phyloP scores from a whole-genome alignment of 2,797 vertebrate species.

The Rhinichthys osculus region DNA sequence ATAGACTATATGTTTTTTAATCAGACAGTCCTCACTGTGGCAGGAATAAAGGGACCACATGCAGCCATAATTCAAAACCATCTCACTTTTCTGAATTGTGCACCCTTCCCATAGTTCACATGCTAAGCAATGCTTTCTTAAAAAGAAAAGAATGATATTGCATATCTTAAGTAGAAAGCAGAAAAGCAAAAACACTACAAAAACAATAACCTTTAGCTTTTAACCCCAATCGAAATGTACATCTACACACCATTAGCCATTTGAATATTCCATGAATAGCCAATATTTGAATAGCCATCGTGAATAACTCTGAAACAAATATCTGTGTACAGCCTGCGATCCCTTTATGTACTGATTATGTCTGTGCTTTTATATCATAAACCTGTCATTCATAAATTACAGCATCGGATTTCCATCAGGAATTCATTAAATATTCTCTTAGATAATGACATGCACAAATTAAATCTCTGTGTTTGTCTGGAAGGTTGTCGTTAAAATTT shows the following conservation, averaged over 20 bases:
- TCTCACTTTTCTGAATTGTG: conserved; percentile 23
- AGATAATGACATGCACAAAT: conserved; percentile 59
- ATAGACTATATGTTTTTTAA: conserved; percentile 73
- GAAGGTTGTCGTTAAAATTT: conserved; percentile 65
- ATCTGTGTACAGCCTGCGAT: conserved; percentile 49
- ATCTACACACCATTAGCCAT: background rate
- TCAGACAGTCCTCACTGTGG: conserved; percentile 62
- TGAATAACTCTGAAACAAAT: conserved; percentile 49
- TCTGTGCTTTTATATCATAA: conserved; percentile 64
- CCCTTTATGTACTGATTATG: conserved; percentile 56
- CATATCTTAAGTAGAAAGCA: background rate
- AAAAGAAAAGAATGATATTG: background rate
- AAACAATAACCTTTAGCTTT: background rate
- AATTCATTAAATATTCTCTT: conserved; percentile 64
- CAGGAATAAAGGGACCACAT: conserved; percentile 45
- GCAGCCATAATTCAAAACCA: conserved; percentile 60
- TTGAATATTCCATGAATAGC: background rate
- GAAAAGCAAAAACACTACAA: background rate
- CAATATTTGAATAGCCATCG: background rate
- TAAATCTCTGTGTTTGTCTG: conserved; percentile 60
- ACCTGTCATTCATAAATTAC: conserved; percentile 61
- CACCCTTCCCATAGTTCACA: background rate
- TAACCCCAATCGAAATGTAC: background rate
- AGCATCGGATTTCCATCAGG: conserved; percentile 61
- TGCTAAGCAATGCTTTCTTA: background rate